Percentiles rank a stretch among this genome's conserved stretches.
phyloP scores from a whole-genome alignment of 1,140 invertebrate species.

The Steinernema khuongi region DNA sequence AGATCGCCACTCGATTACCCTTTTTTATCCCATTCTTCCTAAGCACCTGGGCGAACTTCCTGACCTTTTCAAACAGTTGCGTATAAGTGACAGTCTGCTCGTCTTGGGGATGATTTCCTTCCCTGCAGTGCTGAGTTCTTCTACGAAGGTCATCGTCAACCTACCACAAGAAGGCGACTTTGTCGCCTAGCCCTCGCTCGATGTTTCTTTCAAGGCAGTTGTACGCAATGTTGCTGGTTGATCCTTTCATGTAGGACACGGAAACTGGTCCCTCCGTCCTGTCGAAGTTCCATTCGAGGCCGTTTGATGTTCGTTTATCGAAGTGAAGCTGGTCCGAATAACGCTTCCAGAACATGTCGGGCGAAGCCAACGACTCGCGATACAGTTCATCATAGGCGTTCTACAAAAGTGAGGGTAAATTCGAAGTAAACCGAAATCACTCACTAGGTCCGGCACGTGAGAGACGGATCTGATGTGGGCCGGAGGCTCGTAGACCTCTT shows the following conservation, averaged over 20 bases:
- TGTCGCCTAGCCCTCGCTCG: constrained; percentile 73
- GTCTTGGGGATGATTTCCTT: constrained; percentile 67
- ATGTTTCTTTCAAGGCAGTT: constrained; percentile 87
- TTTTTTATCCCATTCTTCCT: constrained; percentile 73
- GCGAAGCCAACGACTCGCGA: constrained; percentile 34
- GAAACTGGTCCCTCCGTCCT: constrained; percentile 77
- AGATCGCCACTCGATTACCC: constrained; percentile 87
- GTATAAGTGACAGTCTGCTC: constrained; percentile 80
- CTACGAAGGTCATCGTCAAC: constrained; percentile 61
- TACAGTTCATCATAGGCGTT: constrained; percentile 41
- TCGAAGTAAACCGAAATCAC: constrained; percentile 4
- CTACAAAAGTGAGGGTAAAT: background rate
- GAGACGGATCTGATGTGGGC: constrained; percentile 39
- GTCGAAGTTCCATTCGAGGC: constrained; percentile 78
- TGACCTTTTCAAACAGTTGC: constrained; percentile 79
- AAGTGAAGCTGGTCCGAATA: constrained; percentile 40
- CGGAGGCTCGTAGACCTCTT: constrained; percentile 46
- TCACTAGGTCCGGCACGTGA: constrained; percentile 39
- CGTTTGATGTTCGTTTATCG: constrained; percentile 32
- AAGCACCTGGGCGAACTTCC: constrained; percentile 83
- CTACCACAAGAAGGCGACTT: constrained; percentile 87
- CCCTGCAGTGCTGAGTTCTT: constrained; percentile 70
- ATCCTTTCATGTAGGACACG: constrained; percentile 88
- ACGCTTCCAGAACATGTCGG: constrained; percentile 42
- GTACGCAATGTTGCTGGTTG: constrained; percentile 87